phyloP scores from a whole-genome alignment of 2,888 invertebrate genomes.

The Caenorhabditis japonica region DNA sequence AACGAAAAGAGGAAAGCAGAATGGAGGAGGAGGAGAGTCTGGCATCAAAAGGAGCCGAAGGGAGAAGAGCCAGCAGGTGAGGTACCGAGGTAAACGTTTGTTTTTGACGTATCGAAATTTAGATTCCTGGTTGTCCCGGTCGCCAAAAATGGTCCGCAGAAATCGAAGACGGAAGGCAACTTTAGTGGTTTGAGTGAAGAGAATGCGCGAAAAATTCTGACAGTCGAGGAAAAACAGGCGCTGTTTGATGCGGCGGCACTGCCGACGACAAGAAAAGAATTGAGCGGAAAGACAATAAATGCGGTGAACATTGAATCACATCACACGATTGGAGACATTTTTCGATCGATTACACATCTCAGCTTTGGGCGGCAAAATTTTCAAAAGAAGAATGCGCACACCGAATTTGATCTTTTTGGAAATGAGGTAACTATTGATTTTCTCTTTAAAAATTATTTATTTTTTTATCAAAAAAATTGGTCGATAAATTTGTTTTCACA shows the following conservation, averaged over 20 bases:
- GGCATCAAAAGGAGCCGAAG: slow-evolving; percentile 22
- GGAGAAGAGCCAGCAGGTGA: slow-evolving; percentile 33
- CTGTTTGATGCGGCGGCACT: slow-evolving; percentile 29
- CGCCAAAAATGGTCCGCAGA: slow-evolving; percentile 14
- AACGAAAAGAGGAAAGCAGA: slow-evolving; percentile 24
- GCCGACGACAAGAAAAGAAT: slow-evolving; percentile 4
- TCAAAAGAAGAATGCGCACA: slow-evolving; percentile 30
- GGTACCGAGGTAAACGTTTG: background rate
- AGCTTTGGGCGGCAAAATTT: slow-evolving; percentile 55
- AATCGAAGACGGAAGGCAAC: slow-evolving; percentile 6
- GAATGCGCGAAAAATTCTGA: slow-evolving; percentile 37
- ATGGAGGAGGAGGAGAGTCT: slow-evolving; percentile 16
- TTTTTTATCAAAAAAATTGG: no score
- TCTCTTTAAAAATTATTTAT: no score
- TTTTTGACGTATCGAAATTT: background rate
- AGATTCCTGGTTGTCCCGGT: slow-evolving; percentile 49
- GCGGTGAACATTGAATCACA: slow-evolving; percentile 27
- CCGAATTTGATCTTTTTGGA: slow-evolving; percentile 70
- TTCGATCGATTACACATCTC: slow-evolving; percentile 67
- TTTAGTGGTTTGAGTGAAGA: slow-evolving; percentile 29
- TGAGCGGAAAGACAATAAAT: slow-evolving; percentile 15
- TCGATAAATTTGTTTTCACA: no score
- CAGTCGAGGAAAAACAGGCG: slow-evolving; percentile 38
- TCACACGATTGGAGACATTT: slow-evolving; percentile 64
- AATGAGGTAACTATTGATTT: slow-evolving; percentile 69